phyloP scores from a whole-genome alignment of 1,140 invertebrate genomes.

The Cydia strobilella region DNA sequence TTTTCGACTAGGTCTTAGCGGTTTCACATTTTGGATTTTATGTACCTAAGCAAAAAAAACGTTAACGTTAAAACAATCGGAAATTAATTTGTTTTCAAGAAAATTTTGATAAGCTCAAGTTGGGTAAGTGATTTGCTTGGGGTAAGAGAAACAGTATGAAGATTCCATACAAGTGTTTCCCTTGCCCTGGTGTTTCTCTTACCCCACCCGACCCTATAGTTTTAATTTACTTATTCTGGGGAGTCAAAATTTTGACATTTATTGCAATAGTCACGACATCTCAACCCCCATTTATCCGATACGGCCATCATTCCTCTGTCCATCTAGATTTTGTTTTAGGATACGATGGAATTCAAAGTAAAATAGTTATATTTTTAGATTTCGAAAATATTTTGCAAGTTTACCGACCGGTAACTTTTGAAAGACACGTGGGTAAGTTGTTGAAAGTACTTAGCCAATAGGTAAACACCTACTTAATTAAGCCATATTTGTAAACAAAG shows the following conservation, averaged over 20 bases:
- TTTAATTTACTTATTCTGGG: too few relatives aligned
- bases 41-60: background rate
- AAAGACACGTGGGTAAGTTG: background rate
- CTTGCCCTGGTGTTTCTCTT: too few relatives aligned
- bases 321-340: background rate
- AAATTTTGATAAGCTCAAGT: too few relatives aligned
- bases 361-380: background rate
- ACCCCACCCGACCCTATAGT: too few relatives aligned
- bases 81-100: background rate
- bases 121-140: too few relatives aligned
- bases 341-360: background rate
- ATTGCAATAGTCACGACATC: background rate
- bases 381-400: background rate
- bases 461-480: conserved; percentile 21
- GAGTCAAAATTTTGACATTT: background rate
- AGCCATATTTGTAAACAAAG: conserved; percentile 21
- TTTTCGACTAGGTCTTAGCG: conserved; percentile 16
- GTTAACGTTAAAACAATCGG: background rate
- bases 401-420: background rate
- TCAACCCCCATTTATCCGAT: background rate
- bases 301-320: background rate
- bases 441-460: conserved; percentile 1
- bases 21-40: background rate
- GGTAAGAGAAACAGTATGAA: too few relatives aligned
- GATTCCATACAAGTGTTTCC: too few relatives aligned